Evolutionary conservation across 2,888 invertebrate genomes (phyloP), one percentile per base, ranked within the genome.

Genomic region (Hololepta plana): DNA sequence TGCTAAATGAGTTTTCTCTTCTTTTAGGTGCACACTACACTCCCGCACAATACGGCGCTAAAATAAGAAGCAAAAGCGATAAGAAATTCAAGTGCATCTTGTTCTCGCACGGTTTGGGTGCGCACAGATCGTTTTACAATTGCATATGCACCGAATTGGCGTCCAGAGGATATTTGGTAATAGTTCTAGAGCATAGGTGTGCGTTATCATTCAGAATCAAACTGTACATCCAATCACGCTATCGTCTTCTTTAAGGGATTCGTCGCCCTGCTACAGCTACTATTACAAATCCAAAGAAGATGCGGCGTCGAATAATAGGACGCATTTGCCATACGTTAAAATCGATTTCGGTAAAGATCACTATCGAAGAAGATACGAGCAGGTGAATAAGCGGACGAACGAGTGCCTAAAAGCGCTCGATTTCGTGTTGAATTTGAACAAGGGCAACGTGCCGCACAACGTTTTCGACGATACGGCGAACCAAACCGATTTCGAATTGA

Each of bases 91-190:
- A 70, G 20, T 60, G 70, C 11, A 43, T 72, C 15, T 48, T 73
- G 13, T 61, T 72, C 39, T 72, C 72, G 1, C 74, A 73, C 44
- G 74, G 73, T 2, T 55, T 72, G 14, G 68, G 68, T 2, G 68
- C 64, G 2, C 60, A 59, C 38, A 48, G 72, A 33, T 66, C 64
- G 28, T 54, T 67, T n/a, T 68, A 70, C 42, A 63, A 65, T 13
- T 57, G 62, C 3, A 54, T 66, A 22, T 67, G 67, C 41, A 50
- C 57, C 22, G 71, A 73, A 37, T 43, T 74, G 28, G 71, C 73
- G 2, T 70, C 70, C 2, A 59, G 66, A 38, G 73, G 73, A 2
- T 72, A 62, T 44, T 47, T 73, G 6, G 68, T 73, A 1, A 67
- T 64, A 3, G 63, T 64, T n/a, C 40, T 71, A 10, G 72, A 73